Conservation (phyloP, 2,797 vertebrate species). For the Allenopithecus nigroviridis region DNA sequence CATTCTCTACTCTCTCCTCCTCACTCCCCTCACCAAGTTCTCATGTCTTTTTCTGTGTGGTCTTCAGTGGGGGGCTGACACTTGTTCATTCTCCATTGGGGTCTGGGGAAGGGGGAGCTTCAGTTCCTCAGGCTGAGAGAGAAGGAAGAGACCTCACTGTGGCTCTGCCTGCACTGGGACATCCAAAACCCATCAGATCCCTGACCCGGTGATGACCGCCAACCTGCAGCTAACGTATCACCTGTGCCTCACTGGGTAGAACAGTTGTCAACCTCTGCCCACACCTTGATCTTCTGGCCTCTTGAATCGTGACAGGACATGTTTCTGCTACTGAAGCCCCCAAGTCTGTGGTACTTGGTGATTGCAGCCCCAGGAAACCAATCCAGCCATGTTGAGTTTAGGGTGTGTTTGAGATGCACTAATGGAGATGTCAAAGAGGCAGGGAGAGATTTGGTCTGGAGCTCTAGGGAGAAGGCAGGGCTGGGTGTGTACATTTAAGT, state of each 20-base stretch:
- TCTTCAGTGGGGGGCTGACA: neutral
- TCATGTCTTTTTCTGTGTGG: neutral
- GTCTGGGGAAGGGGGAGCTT: neutral
- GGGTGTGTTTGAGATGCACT: neutral
- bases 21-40: neutral
- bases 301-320: neutral
- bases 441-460: neutral
- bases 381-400: neutral
- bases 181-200: neutral
- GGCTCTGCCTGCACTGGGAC: neutral
- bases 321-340: neutral
- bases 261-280: neutral
- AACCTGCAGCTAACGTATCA: rapidly evolving
- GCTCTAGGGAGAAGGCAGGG: neutral
- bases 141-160: neutral
- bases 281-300: neutral
- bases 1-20: neutral
- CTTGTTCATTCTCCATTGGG: neutral
- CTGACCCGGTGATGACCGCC: neutral
- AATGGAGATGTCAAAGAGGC: neutral
- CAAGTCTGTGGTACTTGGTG: neutral
- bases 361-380: neutral
- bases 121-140: neutral
- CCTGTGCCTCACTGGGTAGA: neutral
- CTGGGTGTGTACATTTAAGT: neutral